Percentiles rank a stretch among this genome's conserved stretches.
Evolutionary conservation across 2,113 vertebrate genomes (phyloP).

Genomic region (Naja naja): DNA sequence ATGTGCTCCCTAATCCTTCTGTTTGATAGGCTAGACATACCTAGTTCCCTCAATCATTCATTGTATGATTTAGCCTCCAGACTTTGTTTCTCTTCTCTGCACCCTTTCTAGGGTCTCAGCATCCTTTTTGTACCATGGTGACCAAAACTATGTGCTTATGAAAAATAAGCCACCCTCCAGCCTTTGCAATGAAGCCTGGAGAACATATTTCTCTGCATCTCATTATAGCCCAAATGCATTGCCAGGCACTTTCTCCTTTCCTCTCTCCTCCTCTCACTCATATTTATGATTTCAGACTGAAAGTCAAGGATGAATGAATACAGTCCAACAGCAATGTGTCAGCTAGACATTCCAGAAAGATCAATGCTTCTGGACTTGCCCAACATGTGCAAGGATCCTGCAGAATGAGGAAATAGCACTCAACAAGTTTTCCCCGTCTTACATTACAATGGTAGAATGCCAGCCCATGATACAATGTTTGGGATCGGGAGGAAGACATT

Average conservation of each 20-base stretch:
- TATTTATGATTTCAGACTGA: neutral
- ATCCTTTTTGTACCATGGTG: neutral
- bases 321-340: neutral
- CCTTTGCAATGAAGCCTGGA: neutral
- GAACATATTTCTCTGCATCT: neutral
- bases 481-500: neutral
- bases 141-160: neutral
- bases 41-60: neutral
- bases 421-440: neutral
- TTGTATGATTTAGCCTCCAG: neutral
- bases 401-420: neutral
- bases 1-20: neutral
- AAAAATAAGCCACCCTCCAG: neutral
- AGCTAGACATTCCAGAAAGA: neutral
- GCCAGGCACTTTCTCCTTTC: neutral
- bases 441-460: neutral
- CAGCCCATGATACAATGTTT: neutral
- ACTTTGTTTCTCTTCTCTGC: neutral
- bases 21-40: neutral
- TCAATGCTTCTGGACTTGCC: neutral
- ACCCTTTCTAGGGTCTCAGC: neutral
- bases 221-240: neutral
- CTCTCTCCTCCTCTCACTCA: neutral
- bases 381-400: neutral
- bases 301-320: neutral